Percentiles rank a stretch among this genome's conserved stretches.
These are phyloP conservation scores for Nixonia krombeini DNA, from an alignment of 1,140 invertebrate genomes.

Conservation along the genomic window DNA sequence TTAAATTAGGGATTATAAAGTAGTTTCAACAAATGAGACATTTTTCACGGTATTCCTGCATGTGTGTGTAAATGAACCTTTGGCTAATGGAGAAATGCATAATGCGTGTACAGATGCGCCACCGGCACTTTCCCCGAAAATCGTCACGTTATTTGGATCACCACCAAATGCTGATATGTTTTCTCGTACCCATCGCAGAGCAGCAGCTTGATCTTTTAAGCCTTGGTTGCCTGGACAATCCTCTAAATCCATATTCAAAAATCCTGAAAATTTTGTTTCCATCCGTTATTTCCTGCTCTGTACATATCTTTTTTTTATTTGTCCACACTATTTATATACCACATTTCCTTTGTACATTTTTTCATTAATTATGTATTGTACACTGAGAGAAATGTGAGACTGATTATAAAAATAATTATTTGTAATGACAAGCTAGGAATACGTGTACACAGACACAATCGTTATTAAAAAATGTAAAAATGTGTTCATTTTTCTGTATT, in stretches of 20 bases:
- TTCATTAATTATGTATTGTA: too few relatives aligned
- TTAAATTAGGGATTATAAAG: too few relatives aligned
- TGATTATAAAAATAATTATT: too few relatives aligned
- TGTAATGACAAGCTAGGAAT: too few relatives aligned
- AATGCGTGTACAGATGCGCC: neutral
- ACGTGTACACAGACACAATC: too few relatives aligned
- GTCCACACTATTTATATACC: too few relatives aligned
- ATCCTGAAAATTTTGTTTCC: slow-evolving; percentile 31
- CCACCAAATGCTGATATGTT: slow-evolving; percentile 55
- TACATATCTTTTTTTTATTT: neutral
- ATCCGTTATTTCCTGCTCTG: neutral
- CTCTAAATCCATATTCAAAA: slow-evolving; percentile 49
- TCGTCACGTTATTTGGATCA: slow-evolving; percentile 42
- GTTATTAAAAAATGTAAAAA: too few relatives aligned
- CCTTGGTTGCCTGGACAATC: slow-evolving; percentile 51
- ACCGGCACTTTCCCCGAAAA: slow-evolving; percentile 3
- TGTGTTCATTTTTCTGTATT: too few relatives aligned
- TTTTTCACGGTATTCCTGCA: too few relatives aligned
- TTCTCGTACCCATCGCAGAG: slow-evolving; percentile 49
- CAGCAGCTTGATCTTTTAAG: slow-evolving; percentile 49
- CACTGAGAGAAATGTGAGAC: too few relatives aligned
- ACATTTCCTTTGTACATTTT: too few relatives aligned
- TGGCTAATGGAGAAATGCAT: slow-evolving; percentile 9
- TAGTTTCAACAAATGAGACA: too few relatives aligned
- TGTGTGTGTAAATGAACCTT: slow-evolving; percentile 21